Percentiles rank a stretch among this genome's conserved stretches.
These are phyloP conservation scores for Myotis myotis DNA, from an alignment of 2,797 vertebrate species.

Conservation along the genomic window DNA sequence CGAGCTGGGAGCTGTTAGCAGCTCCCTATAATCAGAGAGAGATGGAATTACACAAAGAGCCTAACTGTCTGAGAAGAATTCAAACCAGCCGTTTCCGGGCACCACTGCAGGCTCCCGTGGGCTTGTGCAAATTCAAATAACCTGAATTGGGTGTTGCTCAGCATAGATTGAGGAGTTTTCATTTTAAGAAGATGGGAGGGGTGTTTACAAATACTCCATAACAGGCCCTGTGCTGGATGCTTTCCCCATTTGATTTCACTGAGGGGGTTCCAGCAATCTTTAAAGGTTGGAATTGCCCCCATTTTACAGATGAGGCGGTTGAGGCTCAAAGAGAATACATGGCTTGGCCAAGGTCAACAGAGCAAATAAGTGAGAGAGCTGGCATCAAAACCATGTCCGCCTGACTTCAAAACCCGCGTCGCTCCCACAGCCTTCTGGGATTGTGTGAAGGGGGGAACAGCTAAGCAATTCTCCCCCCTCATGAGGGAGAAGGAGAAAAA, in stretches of 20 bases:
- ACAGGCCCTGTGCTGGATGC: too few relatives aligned
- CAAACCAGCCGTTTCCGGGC: constrained; percentile 61
- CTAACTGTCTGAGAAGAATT: constrained; percentile 17
- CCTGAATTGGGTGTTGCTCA: background rate
- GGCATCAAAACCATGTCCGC: background rate
- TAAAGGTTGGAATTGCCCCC: background rate
- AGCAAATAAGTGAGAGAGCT: background rate
- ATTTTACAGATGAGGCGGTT: background rate
- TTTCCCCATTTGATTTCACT: background rate
- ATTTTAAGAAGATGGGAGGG: background rate
- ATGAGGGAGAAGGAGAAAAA: background rate
- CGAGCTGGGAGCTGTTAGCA: constrained; percentile 17
- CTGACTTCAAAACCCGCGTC: background rate
- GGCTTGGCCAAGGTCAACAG: background rate
- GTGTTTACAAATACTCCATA: background rate
- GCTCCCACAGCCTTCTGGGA: background rate
- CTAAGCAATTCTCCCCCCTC: background rate
- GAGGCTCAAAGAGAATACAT: background rate
- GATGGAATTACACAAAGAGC: constrained; percentile 41
- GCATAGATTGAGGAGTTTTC: background rate
- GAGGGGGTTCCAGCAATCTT: background rate
- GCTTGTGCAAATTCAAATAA: background rate
- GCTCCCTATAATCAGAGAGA: constrained; percentile 39
- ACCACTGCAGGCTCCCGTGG: background rate
- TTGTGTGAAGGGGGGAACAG: background rate